A percentile compares a stretch with the other conserved stretches of the same genome.
phyloP scores from a whole-genome alignment of 1,140 invertebrate genomes.

The Thaumetopoea pityocampa region DNA sequence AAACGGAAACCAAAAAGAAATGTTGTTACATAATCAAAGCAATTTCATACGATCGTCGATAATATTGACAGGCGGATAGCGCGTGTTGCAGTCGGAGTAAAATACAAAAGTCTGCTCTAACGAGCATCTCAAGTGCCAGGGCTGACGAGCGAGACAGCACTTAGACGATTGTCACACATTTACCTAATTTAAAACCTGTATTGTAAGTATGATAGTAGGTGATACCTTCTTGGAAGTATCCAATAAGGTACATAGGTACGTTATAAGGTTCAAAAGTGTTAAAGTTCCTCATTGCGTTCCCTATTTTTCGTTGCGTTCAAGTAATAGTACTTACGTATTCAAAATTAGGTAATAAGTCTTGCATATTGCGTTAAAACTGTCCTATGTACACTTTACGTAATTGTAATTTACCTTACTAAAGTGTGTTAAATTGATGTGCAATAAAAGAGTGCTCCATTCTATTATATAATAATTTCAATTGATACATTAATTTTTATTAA shows the following conservation, averaged over 20 bases:
- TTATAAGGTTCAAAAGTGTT: no score
- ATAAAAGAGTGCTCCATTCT: conserved; percentile 2
- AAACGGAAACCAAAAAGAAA: conserved; percentile 22
- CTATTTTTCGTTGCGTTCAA: no score
- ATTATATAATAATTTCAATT: conserved; percentile 13
- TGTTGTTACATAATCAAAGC: conserved; percentile 35
- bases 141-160: conserved; percentile 9
- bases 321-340: no score
- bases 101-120: conserved; percentile 32
- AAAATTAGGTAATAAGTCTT: no score
- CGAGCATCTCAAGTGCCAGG: conserved; percentile 18
- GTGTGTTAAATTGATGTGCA: neutral
- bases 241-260: no score
- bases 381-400: neutral
- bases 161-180: neutral
- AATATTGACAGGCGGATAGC: conserved; percentile 68
- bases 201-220: no score
- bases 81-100: conserved; percentile 59
- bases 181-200: neutral
- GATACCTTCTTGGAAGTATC: no score
- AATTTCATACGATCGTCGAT: conserved; percentile 53
- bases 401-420: neutral
- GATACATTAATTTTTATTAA: no score
- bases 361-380: no score
- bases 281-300: no score